phyloP scores from a whole-genome alignment of 2,113 vertebrate species.

The Otocyon megalotis region DNA sequence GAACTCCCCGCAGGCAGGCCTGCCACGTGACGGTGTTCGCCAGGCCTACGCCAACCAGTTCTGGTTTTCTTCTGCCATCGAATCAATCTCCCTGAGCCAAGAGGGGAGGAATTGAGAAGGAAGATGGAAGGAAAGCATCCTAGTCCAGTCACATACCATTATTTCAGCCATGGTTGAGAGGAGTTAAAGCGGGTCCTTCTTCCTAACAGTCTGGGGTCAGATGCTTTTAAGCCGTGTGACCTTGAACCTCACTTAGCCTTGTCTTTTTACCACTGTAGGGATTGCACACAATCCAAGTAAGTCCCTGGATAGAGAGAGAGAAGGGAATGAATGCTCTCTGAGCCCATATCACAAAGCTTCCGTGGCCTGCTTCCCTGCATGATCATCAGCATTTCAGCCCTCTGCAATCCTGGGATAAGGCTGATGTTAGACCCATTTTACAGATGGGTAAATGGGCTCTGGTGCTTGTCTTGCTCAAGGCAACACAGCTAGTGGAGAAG shows the following conservation, averaged over 20 bases:
- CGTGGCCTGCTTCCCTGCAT: neutral
- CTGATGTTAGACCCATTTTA: neutral
- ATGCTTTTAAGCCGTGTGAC: neutral
- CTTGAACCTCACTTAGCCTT: neutral
- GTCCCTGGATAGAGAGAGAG: neutral
- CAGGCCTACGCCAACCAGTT: neutral
- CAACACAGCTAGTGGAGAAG: neutral
- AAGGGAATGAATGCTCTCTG: neutral
- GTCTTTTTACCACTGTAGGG: neutral
- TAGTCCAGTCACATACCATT: neutral
- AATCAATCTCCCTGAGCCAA: neutral
- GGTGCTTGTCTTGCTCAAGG: neutral
- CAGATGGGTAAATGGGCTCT: neutral
- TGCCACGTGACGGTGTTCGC: neutral
- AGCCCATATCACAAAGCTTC: neutral
- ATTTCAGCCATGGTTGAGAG: neutral
- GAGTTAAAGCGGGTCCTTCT: neutral
- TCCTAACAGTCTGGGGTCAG: neutral
- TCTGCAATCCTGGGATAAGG: neutral
- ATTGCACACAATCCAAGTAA: neutral
- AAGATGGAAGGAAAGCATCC: neutral
- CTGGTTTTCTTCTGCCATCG: neutral
- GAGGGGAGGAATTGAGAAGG: neutral
- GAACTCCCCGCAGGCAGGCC: constrained; percentile 64
- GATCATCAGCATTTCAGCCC: neutral